Conservation (phyloP, 2,888 invertebrate species). For the Dermolepida albohirtum region DNA sequence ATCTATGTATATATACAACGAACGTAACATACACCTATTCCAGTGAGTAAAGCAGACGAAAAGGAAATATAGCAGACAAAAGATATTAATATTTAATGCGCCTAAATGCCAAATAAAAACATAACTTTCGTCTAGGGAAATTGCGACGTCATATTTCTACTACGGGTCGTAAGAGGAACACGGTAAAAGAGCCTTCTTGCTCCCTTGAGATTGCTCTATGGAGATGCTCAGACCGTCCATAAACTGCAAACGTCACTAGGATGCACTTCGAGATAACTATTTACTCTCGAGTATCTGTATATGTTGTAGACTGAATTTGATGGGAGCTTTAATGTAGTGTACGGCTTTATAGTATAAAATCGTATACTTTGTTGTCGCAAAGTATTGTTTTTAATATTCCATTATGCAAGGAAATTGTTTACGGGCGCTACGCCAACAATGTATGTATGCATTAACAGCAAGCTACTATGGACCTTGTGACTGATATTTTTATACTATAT, state of each 20-base stretch:
- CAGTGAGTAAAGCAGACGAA: background rate
- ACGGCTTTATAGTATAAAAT: too few relatives aligned
- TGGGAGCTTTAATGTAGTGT: too few relatives aligned
- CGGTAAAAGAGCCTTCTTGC: slow-evolving; percentile 6
- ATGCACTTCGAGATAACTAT: slow-evolving; percentile 14
- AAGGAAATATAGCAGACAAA: slow-evolving; percentile 3
- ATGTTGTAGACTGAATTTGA: too few relatives aligned
- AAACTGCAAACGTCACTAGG: slow-evolving; percentile 27
- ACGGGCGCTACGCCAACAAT: too few relatives aligned
- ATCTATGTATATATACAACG: background rate
- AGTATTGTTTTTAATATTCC: too few relatives aligned
- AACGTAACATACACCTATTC: background rate
- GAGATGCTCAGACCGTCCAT: slow-evolving; percentile 16
- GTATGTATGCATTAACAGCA: too few relatives aligned
- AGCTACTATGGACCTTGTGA: too few relatives aligned
- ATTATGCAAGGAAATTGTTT: too few relatives aligned
- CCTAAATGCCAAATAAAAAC: slow-evolving; percentile 23
- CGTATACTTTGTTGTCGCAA: too few relatives aligned
- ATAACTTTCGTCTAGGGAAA: slow-evolving; percentile 38
- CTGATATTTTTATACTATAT: too few relatives aligned
- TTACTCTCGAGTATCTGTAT: too few relatives aligned
- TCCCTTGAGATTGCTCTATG: slow-evolving; percentile 12
- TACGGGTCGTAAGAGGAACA: background rate
- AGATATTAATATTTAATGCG: slow-evolving; percentile 33
- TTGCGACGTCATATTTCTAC: slow-evolving; percentile 39